These are phyloP conservation scores for Aphaenogaster floridana DNA, from an alignment of 1,140 invertebrate species.

Conservation along the genomic window DNA sequence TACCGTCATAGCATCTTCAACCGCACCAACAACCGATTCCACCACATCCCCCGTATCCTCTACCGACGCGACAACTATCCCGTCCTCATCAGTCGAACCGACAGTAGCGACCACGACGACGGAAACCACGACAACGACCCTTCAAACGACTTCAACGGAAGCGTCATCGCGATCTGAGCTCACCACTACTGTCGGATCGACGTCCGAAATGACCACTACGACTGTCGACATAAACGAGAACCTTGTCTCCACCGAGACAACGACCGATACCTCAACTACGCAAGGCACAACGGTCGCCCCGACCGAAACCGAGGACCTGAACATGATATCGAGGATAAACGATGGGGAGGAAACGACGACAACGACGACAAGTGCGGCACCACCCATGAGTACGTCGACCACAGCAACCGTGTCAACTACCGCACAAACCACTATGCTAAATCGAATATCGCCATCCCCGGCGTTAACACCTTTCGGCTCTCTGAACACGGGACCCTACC, in stretches of 20 bases:
- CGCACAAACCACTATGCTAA: constrained; percentile 59
- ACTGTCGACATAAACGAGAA: constrained; percentile 64
- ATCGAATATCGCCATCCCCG: constrained; percentile 5
- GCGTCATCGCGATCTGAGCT: constrained; percentile 72
- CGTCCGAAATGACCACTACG: constrained; percentile 63
- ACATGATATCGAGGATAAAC: constrained; percentile 15
- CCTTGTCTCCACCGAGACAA: constrained; percentile 64
- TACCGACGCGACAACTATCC: constrained; percentile 72
- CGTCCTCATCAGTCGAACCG: constrained; percentile 80
- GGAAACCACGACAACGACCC: constrained; percentile 72
- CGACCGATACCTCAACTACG: constrained; percentile 62
- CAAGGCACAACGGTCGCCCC: constrained; percentile 19
- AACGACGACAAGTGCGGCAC: constrained; percentile 71
- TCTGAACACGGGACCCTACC: constrained; percentile 76
- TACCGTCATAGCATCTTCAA: constrained; percentile 49
- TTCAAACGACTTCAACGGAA: constrained; percentile 37
- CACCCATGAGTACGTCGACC: constrained; percentile 30
- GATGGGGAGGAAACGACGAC: constrained; percentile 78
- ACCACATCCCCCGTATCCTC: constrained; percentile 25
- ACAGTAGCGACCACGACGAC: constrained; percentile 77
- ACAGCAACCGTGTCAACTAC: constrained; percentile 25
- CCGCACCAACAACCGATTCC: constrained; percentile 37
- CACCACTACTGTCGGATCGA: constrained; percentile 33
- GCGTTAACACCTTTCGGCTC: neutral
- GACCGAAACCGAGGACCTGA: constrained; percentile 29